Conservation (phyloP, 2,113 vertebrate species). For the Phainopepla nitens region DNA sequence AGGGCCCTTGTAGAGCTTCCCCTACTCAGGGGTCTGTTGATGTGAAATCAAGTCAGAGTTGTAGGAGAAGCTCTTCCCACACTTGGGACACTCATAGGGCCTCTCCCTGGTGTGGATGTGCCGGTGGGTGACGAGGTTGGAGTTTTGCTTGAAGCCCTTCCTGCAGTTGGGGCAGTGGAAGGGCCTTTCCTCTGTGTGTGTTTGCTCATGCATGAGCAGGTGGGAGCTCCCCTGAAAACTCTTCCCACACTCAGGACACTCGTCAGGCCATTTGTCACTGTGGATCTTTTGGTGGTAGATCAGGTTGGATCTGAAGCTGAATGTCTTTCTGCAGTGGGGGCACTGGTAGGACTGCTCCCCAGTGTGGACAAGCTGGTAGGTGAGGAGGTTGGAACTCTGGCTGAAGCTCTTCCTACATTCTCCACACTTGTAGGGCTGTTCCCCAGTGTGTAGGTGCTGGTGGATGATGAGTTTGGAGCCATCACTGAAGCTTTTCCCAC, state of each 20-base stretch:
- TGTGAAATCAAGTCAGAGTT: neutral
- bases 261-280: too few species aligned
- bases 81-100: accelerated
- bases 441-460: neutral
- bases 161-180: too few species aligned
- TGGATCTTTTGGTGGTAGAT: neutral
- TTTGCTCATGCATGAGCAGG: too few species aligned
- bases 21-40: neutral
- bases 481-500: neutral
- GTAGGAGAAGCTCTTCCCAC: neutral
- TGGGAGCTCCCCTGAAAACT: too few species aligned
- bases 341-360: neutral
- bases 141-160: too few species aligned
- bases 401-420: neutral
- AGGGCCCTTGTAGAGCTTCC: neutral
- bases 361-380: neutral
- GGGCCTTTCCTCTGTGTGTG: too few species aligned
- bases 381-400: neutral
- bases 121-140: too few species aligned
- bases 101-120: neutral
- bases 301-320: neutral
- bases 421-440: too few species aligned
- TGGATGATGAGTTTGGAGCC: neutral
- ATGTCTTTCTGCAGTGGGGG: neutral
- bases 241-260: too few species aligned